These are phyloP conservation scores for Morone saxatilis DNA, from an alignment of 2,113 vertebrate species.

Conservation along the genomic window DNA sequence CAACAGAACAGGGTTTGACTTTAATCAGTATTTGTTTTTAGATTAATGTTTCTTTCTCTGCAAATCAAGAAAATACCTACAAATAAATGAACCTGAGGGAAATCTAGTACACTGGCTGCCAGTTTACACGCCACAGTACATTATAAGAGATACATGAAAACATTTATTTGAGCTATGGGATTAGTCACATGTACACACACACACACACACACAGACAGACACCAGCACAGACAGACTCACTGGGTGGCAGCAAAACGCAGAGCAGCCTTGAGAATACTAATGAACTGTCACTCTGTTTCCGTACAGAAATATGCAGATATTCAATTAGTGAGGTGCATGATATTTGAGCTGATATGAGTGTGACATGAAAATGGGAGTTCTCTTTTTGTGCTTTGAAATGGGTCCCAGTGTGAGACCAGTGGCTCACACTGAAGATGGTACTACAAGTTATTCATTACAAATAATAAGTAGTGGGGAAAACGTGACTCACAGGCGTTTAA, in stretches of 20 bases:
- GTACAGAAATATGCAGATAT: slow-evolving; percentile 41
- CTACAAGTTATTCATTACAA: slow-evolving; percentile 25
- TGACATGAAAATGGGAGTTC: slow-evolving; percentile 36
- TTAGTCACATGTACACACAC: neutral
- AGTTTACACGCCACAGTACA: neutral
- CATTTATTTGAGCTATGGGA: slow-evolving; percentile 17
- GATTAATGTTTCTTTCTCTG: too few relatives aligned
- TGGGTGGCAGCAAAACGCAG: slow-evolving; percentile 54
- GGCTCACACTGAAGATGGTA: neutral
- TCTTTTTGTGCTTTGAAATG: slow-evolving; percentile 20
- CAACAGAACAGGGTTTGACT: neutral
- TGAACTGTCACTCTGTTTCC: slow-evolving; percentile 34
- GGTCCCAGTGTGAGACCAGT: neutral
- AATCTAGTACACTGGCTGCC: neutral
- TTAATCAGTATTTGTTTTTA: neutral
- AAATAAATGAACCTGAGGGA: neutral
- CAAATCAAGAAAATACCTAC: neutral
- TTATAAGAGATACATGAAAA: slow-evolving; percentile 23
- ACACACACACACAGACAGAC: neutral
- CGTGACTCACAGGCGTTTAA: neutral
- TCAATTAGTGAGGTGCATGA: slow-evolving; percentile 46
- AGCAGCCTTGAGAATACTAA: slow-evolving; percentile 29
- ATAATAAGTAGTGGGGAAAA: neutral
- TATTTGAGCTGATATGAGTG: slow-evolving; percentile 31
- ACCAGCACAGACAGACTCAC: slow-evolving; percentile 7